A percentile compares a stretch with the other conserved stretches of the same genome.
Conservation (phyloP, 2,888 invertebrate species). For the Ennomos quercinarius region DNA sequence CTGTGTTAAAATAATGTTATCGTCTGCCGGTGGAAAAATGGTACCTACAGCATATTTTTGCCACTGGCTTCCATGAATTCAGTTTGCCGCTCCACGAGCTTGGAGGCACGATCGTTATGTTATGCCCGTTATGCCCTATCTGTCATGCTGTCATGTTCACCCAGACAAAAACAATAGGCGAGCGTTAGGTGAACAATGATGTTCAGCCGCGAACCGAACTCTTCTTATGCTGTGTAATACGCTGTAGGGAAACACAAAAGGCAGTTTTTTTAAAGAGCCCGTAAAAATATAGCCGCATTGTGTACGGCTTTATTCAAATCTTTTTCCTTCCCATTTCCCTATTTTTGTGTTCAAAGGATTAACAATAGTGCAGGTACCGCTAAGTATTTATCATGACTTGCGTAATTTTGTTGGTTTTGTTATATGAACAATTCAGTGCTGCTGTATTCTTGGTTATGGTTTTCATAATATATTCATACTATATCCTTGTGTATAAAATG, state of each 20-base stretch:
- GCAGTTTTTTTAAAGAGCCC: constrained; percentile 65
- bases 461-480: not conserved
- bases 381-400: constrained; percentile 60
- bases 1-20: constrained; percentile 3
- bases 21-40: constrained; percentile 7
- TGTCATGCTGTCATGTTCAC: constrained; percentile 46
- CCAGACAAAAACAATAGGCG: constrained; percentile 55
- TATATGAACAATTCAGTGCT: constrained; percentile 5
- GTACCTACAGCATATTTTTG: constrained; percentile 1
- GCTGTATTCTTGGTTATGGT: not conserved
- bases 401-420: constrained; percentile 51
- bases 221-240: constrained; percentile 78
- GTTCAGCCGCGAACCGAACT: constrained; percentile 65
- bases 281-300: constrained; percentile 80
- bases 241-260: constrained; percentile 77
- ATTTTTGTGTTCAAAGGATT: constrained; percentile 80
- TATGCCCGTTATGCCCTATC: constrained; percentile 22
- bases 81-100: constrained; percentile 12
- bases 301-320: constrained; percentile 68
- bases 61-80: constrained; percentile 11
- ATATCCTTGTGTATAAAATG: too few species aligned
- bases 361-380: constrained; percentile 74
- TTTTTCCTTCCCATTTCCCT: constrained; percentile 78
- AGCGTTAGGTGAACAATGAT: constrained; percentile 63
- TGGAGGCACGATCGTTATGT: constrained; percentile 9